A percentile compares a stretch with the other conserved stretches of the same genome.
Conservation (phyloP, 2,113 vertebrate genomes). For the Ginglymostoma cirratum region DNA sequence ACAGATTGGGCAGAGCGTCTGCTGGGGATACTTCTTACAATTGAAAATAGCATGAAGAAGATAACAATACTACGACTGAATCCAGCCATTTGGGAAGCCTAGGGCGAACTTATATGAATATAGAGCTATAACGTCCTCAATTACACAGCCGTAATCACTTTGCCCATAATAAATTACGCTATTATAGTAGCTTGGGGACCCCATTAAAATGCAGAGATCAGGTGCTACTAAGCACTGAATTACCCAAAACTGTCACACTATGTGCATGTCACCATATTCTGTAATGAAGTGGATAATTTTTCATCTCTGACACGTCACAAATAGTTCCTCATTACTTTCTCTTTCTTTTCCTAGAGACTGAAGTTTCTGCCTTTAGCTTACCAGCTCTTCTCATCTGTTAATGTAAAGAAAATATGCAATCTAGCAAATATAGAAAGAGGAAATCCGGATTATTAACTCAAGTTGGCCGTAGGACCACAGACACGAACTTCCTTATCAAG, state of each 20-base stretch:
- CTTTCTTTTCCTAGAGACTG: background rate
- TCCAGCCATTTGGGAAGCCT: background rate
- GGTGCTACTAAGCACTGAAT: background rate
- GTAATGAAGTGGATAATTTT: background rate
- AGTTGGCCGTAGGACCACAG: background rate
- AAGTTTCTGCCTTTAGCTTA: background rate
- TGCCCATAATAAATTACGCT: background rate
- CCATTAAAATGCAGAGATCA: constrained; percentile 10
- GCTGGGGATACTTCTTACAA: background rate
- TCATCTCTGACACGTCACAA: background rate
- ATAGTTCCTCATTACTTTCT: background rate
- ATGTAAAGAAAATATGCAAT: background rate
- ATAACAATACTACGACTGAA: background rate
- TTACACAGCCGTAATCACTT: background rate
- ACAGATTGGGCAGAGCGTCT: background rate
- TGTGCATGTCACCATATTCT: background rate
- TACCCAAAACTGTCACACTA: background rate
- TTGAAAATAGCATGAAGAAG: background rate
- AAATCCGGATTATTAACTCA: background rate
- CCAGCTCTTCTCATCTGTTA: background rate
- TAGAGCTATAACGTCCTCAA: background rate
- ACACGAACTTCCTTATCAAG: background rate
- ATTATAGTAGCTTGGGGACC: background rate
- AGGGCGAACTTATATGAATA: background rate
- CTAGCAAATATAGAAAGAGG: background rate